Evolutionary conservation across 2,113 vertebrate genomes (phyloP).

Genomic region (Phasianus colchicus): DNA sequence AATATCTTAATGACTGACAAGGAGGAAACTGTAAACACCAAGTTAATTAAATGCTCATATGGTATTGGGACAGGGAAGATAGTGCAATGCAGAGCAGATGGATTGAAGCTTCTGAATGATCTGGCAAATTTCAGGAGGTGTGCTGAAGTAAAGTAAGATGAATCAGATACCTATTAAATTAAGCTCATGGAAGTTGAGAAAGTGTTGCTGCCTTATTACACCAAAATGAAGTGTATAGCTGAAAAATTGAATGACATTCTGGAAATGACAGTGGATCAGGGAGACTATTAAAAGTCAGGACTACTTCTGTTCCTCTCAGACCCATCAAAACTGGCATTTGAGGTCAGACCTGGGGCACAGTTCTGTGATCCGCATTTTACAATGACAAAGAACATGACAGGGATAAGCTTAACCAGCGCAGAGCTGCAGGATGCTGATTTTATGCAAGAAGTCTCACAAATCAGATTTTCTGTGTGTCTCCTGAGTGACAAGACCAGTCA

Average conservation of each 20-base stretch:
- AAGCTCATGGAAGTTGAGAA: neutral
- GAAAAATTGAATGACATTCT: neutral
- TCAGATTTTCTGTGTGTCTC: neutral
- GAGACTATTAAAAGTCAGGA: neutral
- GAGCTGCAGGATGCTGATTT: neutral
- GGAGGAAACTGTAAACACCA: constrained; percentile 7
- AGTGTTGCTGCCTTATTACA: neutral
- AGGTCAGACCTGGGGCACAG: neutral
- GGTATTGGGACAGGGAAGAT: neutral
- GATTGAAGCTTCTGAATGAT: constrained; percentile 26
- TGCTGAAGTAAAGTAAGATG: neutral
- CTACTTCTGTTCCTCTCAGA: neutral
- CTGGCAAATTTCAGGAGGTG: neutral
- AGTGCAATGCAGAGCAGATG: neutral
- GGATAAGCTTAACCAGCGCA: neutral
- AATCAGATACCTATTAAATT: neutral
- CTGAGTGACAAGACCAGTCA: neutral
- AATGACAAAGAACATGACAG: accelerated
- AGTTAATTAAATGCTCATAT: constrained; percentile 27
- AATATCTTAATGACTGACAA: constrained; percentile 9
- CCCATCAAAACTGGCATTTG: neutral
- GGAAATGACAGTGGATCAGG: neutral
- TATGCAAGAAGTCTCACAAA: neutral
- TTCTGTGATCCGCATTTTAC: neutral
- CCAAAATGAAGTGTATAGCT: neutral